A percentile compares a stretch with the other conserved stretches of the same genome.
phyloP scores from a whole-genome alignment of 2,888 invertebrate species.

The Anagyrus pseudococci region DNA sequence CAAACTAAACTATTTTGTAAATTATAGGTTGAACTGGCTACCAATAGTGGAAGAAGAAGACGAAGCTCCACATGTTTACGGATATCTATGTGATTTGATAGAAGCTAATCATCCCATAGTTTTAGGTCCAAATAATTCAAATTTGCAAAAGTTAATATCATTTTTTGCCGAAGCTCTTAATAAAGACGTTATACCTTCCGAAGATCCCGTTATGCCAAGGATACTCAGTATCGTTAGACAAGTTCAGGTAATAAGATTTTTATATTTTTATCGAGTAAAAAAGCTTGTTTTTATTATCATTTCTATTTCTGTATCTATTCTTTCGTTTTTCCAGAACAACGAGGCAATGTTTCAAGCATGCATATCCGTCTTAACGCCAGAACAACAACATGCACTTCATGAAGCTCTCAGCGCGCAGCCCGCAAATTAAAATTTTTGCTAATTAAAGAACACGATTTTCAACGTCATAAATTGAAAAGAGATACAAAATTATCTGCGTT shows the following conservation, averaged over 20 bases:
- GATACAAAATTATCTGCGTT: conserved; percentile 40
- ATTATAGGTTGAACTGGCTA: conserved; percentile 86
- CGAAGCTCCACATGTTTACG: conserved; percentile 95
- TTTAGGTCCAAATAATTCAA: conserved; percentile 85
- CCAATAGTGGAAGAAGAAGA: conserved; percentile 96
- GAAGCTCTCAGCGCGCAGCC: conserved; percentile 68
- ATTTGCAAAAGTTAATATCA: conserved; percentile 85
- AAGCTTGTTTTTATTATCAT: not conserved
- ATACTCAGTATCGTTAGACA: conserved; percentile 86
- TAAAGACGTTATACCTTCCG: conserved; percentile 79
- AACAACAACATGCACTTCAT: conserved; percentile 85
- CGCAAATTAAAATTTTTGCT: conserved; percentile 39
- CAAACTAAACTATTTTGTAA: too few relatives aligned
- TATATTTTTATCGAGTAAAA: not conserved
- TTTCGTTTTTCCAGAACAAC: conserved; percentile 69
- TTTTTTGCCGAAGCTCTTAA: conserved; percentile 91
- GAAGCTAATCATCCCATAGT: conserved; percentile 89
- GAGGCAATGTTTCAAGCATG: conserved; percentile 82
- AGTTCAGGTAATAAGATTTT: conserved; percentile 71
- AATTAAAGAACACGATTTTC: conserved; percentile 33
- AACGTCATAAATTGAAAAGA: conserved; percentile 35
- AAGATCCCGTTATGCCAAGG: conserved; percentile 77
- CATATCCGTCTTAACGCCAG: conserved; percentile 75
- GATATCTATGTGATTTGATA: conserved; percentile 93
- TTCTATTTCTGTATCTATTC: conserved; percentile 3